A percentile compares a stretch with the other conserved stretches of the same genome.
These are phyloP conservation scores for Ichneumon xanthorius DNA, from an alignment of 2,888 invertebrate genomes.

Conservation along the genomic window DNA sequence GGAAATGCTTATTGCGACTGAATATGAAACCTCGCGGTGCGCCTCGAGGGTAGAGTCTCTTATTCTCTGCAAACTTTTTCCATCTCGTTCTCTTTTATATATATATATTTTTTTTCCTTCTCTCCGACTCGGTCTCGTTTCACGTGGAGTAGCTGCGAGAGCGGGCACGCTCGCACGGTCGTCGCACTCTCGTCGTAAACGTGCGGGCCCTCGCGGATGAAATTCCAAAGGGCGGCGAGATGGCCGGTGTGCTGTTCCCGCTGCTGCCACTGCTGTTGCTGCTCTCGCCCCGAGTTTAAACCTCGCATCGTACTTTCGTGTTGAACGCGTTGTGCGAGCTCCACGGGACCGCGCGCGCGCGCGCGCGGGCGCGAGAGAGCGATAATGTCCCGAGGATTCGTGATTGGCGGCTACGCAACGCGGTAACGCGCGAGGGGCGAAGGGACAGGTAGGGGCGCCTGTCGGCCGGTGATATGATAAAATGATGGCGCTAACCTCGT, in stretches of 20 bases:
- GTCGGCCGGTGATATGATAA: slow-evolving; percentile 76
- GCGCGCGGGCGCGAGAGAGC: slow-evolving; percentile 45
- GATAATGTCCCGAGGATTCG: slow-evolving; percentile 67
- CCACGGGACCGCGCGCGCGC: slow-evolving; percentile 30
- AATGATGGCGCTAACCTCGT: slow-evolving; percentile 76
- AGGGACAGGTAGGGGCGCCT: slow-evolving; percentile 71
- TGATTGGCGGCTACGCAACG: slow-evolving; percentile 60
- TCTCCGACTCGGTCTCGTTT: slow-evolving; percentile 57
- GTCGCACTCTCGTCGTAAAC: slow-evolving; percentile 67
- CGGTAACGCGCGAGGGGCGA: slow-evolving; percentile 49
- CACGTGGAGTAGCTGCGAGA: slow-evolving; percentile 43
- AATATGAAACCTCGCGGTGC: slow-evolving; percentile 60
- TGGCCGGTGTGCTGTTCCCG: slow-evolving; percentile 34
- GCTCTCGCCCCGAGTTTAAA: slow-evolving; percentile 23
- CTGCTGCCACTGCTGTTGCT: slow-evolving; percentile 7
- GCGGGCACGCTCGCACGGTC: slow-evolving; percentile 59
- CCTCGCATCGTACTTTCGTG: slow-evolving; percentile 47
- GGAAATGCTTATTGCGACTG: slow-evolving; percentile 66
- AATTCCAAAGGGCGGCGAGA: slow-evolving; percentile 66
- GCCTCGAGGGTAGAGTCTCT: slow-evolving; percentile 36
- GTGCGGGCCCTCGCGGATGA: slow-evolving; percentile 60
- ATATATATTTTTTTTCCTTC: slow-evolving; percentile 32
- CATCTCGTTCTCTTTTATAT: slow-evolving; percentile 29
- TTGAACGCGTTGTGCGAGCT: slow-evolving; percentile 38
- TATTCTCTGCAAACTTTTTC: slow-evolving; percentile 38